Evolutionary conservation across 2,113 vertebrate species (phyloP).

Genomic region (Rutilus rutilus): DNA sequence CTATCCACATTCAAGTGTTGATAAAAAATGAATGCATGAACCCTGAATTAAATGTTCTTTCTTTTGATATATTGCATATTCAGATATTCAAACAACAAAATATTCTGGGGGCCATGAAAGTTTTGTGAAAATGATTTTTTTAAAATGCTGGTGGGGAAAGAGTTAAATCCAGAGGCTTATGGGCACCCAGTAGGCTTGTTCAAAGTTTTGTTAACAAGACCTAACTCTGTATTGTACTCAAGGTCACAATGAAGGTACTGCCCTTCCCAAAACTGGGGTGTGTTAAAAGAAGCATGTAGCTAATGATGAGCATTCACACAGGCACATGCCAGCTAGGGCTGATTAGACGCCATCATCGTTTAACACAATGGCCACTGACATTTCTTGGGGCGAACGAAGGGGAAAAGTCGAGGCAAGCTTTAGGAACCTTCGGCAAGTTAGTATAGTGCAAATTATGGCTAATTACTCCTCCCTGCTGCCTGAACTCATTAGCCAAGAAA

Average conservation of each 20-base stretch:
- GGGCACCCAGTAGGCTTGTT: neutral
- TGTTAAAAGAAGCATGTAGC: constrained; percentile 24
- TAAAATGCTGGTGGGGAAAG: no score
- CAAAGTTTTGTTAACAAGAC: constrained; percentile 5
- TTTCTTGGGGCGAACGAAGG: constrained; percentile 68
- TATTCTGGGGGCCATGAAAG: no score
- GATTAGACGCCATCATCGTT: constrained; percentile 65
- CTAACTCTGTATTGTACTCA: constrained; percentile 38
- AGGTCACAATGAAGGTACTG: constrained; percentile 48
- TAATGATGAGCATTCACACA: constrained; percentile 54
- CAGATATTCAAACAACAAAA: no score
- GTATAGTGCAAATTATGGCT: constrained; percentile 69
- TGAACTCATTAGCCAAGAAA: constrained; percentile 69
- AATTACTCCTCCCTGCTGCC: constrained; percentile 72
- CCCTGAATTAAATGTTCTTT: no score
- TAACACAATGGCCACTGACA: constrained; percentile 66
- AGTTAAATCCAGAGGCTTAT: neutral
- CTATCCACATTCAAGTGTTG: no score
- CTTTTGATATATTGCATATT: no score
- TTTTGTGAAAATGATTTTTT: no score
- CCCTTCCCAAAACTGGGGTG: constrained; percentile 41
- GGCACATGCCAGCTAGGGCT: constrained; percentile 62
- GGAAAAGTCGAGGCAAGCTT: constrained; percentile 60
- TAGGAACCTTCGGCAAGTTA: constrained; percentile 62
- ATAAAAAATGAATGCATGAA: no score